phyloP scores from a whole-genome alignment of 2,797 vertebrate genomes.

The Liparis tanakae region DNA sequence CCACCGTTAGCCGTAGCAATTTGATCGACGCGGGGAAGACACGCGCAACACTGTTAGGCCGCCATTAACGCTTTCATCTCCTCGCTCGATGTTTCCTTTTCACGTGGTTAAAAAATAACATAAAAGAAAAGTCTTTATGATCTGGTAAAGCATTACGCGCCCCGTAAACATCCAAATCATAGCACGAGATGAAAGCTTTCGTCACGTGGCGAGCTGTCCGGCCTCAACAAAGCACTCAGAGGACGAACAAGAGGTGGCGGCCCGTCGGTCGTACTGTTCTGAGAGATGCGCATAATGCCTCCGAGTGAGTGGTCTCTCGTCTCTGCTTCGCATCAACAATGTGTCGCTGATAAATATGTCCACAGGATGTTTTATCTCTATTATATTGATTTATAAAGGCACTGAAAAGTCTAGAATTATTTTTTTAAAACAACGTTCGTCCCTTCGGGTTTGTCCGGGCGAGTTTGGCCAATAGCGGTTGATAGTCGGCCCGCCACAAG shows the following conservation, averaged over 20 bases:
- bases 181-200: slow-evolving; percentile 18
- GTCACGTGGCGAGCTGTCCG: background rate
- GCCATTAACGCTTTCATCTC: background rate
- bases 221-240: background rate
- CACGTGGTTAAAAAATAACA: background rate
- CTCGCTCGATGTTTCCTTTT: background rate
- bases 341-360: background rate
- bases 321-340: background rate
- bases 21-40: background rate
- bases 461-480: background rate
- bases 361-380: background rate
- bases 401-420: background rate
- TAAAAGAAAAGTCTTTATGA: too few species aligned
- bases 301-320: background rate
- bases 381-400: background rate
- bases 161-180: background rate
- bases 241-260: background rate
- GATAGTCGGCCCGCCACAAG: background rate
- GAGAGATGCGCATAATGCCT: background rate
- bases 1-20: too few species aligned
- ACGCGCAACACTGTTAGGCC: background rate
- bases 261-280: too few species aligned
- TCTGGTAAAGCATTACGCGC: background rate
- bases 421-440: background rate
- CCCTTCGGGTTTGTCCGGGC: background rate